A percentile compares a stretch with the other conserved stretches of the same genome.
phyloP scores from a whole-genome alignment of 2,888 invertebrate genomes.

The Lomographa bimaculata region DNA sequence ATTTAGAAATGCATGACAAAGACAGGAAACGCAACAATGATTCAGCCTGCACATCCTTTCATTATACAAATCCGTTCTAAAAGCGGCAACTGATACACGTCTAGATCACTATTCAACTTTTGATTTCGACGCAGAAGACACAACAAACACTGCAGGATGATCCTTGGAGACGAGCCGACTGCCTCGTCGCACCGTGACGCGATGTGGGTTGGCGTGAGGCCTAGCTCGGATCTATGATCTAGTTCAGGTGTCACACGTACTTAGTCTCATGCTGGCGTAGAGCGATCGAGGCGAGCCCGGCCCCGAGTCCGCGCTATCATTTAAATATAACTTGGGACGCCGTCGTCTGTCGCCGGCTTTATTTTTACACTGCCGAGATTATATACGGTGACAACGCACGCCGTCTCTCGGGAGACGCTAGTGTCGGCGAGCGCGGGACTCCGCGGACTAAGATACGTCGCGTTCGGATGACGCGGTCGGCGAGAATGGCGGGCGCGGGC shows the following conservation, averaged over 20 bases:
- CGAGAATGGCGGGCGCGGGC: constrained; percentile 57
- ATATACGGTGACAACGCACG: constrained; percentile 65
- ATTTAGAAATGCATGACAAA: constrained; percentile 49
- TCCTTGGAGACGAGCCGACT: constrained; percentile 24
- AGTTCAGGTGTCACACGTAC: constrained; percentile 70
- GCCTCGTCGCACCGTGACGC: too few species aligned
- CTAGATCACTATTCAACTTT: constrained; percentile 25
- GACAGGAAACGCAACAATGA: constrained; percentile 56
- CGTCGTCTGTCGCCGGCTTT: constrained; percentile 79
- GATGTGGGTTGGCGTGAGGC: constrained; percentile 42
- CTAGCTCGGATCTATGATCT: constrained; percentile 50
- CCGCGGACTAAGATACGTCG: constrained; percentile 42
- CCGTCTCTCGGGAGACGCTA: constrained; percentile 54
- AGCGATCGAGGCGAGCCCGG: constrained; percentile 67
- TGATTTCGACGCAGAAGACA: constrained; percentile 24
- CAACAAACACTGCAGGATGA: constrained; percentile 33
- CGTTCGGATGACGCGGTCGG: constrained; percentile 52
- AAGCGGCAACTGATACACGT: constrained; percentile 44
- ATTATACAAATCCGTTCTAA: constrained; percentile 51
- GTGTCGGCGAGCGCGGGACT: constrained; percentile 34
- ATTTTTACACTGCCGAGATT: constrained; percentile 76
- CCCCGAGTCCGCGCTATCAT: constrained; percentile 74
- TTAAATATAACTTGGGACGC: constrained; percentile 79
- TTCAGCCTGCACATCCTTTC: constrained; percentile 56
- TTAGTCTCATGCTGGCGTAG: constrained; percentile 73